Percentiles rank a stretch among this genome's conserved stretches.
Conservation (phyloP, 2,113 vertebrate genomes). For the Heterocephalus glaber region DNA sequence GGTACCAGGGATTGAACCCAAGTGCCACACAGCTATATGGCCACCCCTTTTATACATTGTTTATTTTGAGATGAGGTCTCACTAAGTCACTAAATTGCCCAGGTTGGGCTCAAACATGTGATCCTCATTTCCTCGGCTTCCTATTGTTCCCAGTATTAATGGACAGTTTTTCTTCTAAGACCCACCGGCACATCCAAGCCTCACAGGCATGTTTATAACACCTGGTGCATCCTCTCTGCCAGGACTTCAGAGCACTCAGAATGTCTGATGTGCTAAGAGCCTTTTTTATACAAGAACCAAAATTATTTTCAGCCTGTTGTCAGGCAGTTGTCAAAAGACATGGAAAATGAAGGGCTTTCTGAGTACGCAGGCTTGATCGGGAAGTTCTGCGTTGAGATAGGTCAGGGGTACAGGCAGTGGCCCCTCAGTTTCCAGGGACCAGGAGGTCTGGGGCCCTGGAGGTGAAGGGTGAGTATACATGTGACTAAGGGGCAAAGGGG, state of each 20-base stretch:
- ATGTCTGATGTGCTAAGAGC: conserved; percentile 52
- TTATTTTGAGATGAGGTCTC: background rate
- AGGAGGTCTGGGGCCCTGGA: background rate
- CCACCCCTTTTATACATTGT: background rate
- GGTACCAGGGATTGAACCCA: background rate
- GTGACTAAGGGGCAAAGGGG: rapidly evolving
- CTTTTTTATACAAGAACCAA: conserved; percentile 57
- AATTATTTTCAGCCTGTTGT: conserved; percentile 77
- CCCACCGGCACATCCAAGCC: background rate
- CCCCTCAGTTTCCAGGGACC: rapidly evolving
- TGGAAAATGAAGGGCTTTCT: background rate
- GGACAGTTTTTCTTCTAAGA: background rate
- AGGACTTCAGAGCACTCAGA: conserved; percentile 19
- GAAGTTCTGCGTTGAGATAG: rapidly evolving
- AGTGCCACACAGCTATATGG: background rate
- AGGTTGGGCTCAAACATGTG: background rate
- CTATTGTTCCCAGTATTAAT: rapidly evolving
- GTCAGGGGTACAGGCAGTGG: rapidly evolving
- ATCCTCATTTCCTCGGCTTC: background rate
- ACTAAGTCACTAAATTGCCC: background rate
- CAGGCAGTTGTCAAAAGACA: conserved; percentile 71
- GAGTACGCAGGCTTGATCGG: background rate
- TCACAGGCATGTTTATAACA: background rate
- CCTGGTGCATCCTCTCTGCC: conserved; percentile 41
- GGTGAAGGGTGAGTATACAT: rapidly evolving